These are phyloP conservation scores for Drosophila tristis DNA, from an alignment of 1,140 invertebrate species.

Conservation along the genomic window DNA sequence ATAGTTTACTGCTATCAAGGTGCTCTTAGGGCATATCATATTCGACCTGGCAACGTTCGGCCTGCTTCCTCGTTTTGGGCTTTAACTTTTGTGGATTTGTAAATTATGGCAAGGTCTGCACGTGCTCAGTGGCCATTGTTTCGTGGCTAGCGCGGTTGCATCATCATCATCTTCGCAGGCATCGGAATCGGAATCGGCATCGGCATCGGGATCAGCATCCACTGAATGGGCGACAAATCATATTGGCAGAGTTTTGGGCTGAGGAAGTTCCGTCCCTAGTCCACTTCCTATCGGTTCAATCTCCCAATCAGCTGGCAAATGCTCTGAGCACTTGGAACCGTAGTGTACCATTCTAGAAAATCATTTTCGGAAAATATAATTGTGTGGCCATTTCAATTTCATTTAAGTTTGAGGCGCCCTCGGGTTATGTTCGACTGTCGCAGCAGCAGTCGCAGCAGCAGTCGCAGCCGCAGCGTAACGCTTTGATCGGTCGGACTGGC, in stretches of 20 bases:
- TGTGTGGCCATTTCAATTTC: conserved; percentile 77
- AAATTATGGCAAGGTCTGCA: conserved; percentile 72
- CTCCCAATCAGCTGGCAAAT: conserved; percentile 29
- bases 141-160: conserved; percentile 52
- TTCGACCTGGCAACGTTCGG: neutral
- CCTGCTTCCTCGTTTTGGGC: neutral
- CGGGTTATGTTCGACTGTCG: conserved; percentile 69
- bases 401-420: conserved; percentile 69
- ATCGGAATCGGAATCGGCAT: conserved; percentile 26
- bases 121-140: conserved; percentile 63
- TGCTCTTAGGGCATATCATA: conserved; percentile 16
- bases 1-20: no score
- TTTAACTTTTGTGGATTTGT: conserved; percentile 32
- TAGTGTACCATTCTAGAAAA: conserved; percentile 36
- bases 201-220: conserved; percentile 47
- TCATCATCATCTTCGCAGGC: conserved; percentile 23
- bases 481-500: conserved; percentile 37
- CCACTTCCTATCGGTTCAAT: conserved; percentile 41
- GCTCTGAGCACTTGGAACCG: conserved; percentile 2
- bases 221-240: conserved; percentile 74
- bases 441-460: conserved; percentile 22
- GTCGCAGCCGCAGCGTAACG: neutral
- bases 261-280: conserved; percentile 45
- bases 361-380: conserved; percentile 59
- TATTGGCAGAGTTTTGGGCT: conserved; percentile 31